Evolutionary conservation across 2,797 vertebrate species (phyloP), one percentile per base, ranked within the genome.

Genomic region (Pteropus rufus): DNA sequence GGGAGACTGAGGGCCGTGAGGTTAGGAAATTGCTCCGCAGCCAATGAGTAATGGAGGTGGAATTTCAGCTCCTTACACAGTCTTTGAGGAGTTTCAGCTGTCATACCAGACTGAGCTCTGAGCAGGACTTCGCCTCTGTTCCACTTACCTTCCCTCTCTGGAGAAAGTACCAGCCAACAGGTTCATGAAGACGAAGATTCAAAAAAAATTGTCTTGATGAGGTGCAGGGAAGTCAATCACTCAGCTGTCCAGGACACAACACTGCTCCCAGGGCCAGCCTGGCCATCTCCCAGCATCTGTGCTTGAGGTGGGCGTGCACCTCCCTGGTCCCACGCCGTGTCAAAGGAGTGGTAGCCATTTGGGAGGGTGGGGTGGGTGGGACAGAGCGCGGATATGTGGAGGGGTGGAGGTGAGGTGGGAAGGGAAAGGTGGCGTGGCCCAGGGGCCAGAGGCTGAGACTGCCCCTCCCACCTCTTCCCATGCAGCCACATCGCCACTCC

Each of bases 401-500:
- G 10, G 26, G 49, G n/a, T 1, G 3, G n/a, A 31, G 18, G 10
- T 7, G 5, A 19, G 12, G 11, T 60, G 4, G 2, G 24, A 31
- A 2, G 8, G 26, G 36, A 64, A 49, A 31, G 15, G 21, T 7
- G 62, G 39, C 54, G 21, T 7, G 62, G 39, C 54, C 46, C 81
- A n/a, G 56, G 31, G 34, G 9, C 26, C 67, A 7, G 49, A n/a
- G 69, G 3, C 41, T 41, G 70, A 41, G 62, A 11, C 31, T 6
- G 0, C 19, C 2, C 4, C 8, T 19, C 19, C 2, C 5, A 46
- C 29, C 21, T 11, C 29, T 0, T 7, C 67, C 4, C 26, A 26
- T n/a, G 10, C 11, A 1, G 39, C 44, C 39, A 23, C 21, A 7
- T 29, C 6, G 1, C 3, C 0, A 5, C 16, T 7, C 10, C 44